A percentile compares a stretch with the other conserved stretches of the same genome.
Evolutionary conservation across 2,888 invertebrate species (phyloP).

Genomic region (Mayetiola destructor): DNA sequence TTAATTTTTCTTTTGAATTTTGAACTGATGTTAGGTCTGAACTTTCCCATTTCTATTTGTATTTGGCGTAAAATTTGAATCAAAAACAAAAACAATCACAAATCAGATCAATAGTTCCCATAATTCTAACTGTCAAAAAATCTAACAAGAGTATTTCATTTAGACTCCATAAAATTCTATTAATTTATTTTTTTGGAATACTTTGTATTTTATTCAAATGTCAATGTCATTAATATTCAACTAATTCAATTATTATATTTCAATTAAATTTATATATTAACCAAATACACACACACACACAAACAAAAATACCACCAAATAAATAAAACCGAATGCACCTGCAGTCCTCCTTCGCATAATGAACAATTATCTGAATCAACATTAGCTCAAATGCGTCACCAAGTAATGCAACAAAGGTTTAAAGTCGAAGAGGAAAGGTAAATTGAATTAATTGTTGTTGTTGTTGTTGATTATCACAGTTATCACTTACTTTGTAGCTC

Average conservation of each 20-base stretch:
- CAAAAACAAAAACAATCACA: no score
- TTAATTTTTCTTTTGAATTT: no score
- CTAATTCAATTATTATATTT: conserved; percentile 9
- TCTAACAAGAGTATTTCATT: not conserved
- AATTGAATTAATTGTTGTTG: no score
- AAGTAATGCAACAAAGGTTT: conserved; percentile 61
- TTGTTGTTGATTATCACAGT: not conserved
- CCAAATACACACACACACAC: not conserved
- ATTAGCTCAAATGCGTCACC: conserved; percentile 65
- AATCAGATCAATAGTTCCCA: no score
- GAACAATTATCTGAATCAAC: conserved; percentile 66
- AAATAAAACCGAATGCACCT: not conserved
- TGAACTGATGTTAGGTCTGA: no score
- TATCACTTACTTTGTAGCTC: no score
- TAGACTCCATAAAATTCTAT: not conserved
- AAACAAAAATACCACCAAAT: conserved; percentile 11
- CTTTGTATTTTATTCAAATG: not conserved
- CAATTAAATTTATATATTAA: not conserved
- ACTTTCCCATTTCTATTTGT: no score
- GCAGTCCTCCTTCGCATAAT: conserved; percentile 26
- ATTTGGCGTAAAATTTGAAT: no score
- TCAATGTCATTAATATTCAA: not conserved
- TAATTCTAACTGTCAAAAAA: no score
- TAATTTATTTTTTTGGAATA: not conserved
- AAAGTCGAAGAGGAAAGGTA: conserved; percentile 74